Base-by-base conservation (phyloP, 92 coral and sea anemone genomes). In the Epizoanthus fatuus region DNA sequence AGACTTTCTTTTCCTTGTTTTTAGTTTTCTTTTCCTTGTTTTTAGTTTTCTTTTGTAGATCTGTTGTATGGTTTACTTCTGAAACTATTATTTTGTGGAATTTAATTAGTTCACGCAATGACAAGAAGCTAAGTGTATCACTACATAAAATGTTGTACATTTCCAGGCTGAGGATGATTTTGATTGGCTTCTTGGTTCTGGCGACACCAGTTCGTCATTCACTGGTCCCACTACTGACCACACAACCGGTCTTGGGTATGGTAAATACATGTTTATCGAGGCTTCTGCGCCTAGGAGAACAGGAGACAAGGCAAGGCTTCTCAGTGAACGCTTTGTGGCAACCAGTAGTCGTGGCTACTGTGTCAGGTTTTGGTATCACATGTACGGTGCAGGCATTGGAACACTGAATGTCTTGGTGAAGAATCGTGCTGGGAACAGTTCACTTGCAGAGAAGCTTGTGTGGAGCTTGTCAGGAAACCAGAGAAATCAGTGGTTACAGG, bases 291-390 rank as follows among this genome's bases (percentile, higher is more conserved):
- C 90, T 0, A 74, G 86, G 53, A 40, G 84, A 35, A 80, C 69
- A 35, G 98, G 98, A 7, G 89, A 95, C 65, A 97, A 95, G 79
- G 99, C 99, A 7, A 90, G 99, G 60, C 89, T 95, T 25, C 86
- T 93, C 57, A 95, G 95, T 65, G 99, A 92, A 58, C 98, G 99
- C 44, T 97, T 97, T 74, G 76, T 54, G 1, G 80, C 95, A 19
- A 93, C 99, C 37, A 92, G 93, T 51, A 77, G 73, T 42, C 90
- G 83, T 44, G 99, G 99, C 12, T 81, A 84, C 81, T 97, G 99
- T 79, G 81, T 97, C 15, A 93, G 92, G 86, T 97, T 97, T 85
- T 97, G 99, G 99, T 97, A 95, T 56, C 98, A 97, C 85, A 97
- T 97, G 99, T 91, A 95, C 66, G 99, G 99, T 0, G 89, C 87